These are phyloP conservation scores for Cepaea nemoralis DNA, from an alignment of 1,140 invertebrate genomes.

Conservation along the genomic window DNA sequence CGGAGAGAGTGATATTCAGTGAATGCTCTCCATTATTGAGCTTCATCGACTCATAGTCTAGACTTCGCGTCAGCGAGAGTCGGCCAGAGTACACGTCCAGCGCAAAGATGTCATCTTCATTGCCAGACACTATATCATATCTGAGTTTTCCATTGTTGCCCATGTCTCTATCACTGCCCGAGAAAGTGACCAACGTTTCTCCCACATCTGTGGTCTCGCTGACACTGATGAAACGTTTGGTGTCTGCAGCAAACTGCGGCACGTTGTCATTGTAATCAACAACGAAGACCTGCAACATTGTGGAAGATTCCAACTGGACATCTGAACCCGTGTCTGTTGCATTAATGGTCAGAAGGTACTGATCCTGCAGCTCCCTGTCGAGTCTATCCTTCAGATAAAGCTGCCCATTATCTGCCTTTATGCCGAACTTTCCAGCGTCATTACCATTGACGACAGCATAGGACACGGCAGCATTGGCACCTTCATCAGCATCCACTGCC, in stretches of 20 bases:
- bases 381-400: conserved; percentile 75
- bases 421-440: conserved; percentile 75
- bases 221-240: conserved; percentile 41
- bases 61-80: conserved; percentile 82
- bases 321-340: conserved; percentile 90
- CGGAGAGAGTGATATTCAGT: conserved; percentile 88
- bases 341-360: conserved; percentile 58
- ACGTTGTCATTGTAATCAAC: conserved; percentile 95
- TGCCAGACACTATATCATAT: conserved; percentile 92
- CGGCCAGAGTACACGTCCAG: conserved; percentile 87
- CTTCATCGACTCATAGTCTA: conserved; percentile 91
- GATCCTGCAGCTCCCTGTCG: conserved; percentile 82
- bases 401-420: conserved; percentile 59
- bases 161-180: conserved; percentile 69
- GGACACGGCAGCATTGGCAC: conserved; percentile 80
- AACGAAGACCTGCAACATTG: conserved; percentile 81
- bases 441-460: conserved; percentile 81
- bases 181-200: conserved; percentile 56
- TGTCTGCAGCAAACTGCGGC: conserved; percentile 73
- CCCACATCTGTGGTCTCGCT: conserved; percentile 54
- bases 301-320: conserved; percentile 72
- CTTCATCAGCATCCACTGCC: conserved; percentile 81
- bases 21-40: conserved; percentile 80
- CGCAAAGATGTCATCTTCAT: conserved; percentile 86
- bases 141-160: conserved; percentile 76